Conservation (phyloP, 1,140 invertebrate species). For the Cephus cinctus region DNA sequence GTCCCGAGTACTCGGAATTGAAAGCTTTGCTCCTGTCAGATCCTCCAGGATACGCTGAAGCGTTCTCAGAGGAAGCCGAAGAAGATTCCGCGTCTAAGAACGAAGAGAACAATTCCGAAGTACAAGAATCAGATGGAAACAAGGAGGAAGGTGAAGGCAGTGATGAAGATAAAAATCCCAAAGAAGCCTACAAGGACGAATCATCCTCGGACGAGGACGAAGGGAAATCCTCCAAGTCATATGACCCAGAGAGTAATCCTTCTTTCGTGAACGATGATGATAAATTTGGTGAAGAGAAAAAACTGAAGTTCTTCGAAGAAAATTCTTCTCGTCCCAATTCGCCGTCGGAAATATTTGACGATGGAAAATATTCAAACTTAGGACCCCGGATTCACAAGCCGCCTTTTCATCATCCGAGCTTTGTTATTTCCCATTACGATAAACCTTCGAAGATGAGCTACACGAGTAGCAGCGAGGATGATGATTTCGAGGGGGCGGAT, state of each 20-base stretch:
- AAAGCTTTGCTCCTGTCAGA: slow-evolving; percentile 21
- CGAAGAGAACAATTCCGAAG: slow-evolving; percentile 12
- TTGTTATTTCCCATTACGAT: slow-evolving; percentile 24
- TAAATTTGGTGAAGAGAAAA: not conserved
- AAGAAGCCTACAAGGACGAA: slow-evolving; percentile 16
- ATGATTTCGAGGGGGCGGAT: slow-evolving; percentile 20
- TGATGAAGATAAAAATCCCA: slow-evolving; percentile 11
- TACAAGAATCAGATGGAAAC: not conserved
- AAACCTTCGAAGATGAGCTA: slow-evolving; percentile 13
- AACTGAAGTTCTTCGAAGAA: slow-evolving; percentile 8
- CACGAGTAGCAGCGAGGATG: too few species aligned
- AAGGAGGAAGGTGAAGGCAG: slow-evolving; percentile 14
- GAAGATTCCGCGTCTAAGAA: slow-evolving; percentile 8
- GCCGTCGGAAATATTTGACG: slow-evolving; percentile 39
- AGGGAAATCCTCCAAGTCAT: slow-evolving; percentile 10
- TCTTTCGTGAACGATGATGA: slow-evolving; percentile 1
- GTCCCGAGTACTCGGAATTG: not conserved
- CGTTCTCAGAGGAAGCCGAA: slow-evolving; percentile 17
- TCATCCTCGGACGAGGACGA: slow-evolving; percentile 20
- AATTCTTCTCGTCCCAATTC: slow-evolving; percentile 34
- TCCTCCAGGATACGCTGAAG: slow-evolving; percentile 24
- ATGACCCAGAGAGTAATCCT: slow-evolving; percentile 6
- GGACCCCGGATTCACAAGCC: slow-evolving; percentile 46
- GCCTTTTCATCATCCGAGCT: slow-evolving; percentile 41
- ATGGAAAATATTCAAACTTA: slow-evolving; percentile 37